Evolutionary conservation across 2,113 vertebrate genomes (phyloP).

Genomic region (Tor tambroides): DNA sequence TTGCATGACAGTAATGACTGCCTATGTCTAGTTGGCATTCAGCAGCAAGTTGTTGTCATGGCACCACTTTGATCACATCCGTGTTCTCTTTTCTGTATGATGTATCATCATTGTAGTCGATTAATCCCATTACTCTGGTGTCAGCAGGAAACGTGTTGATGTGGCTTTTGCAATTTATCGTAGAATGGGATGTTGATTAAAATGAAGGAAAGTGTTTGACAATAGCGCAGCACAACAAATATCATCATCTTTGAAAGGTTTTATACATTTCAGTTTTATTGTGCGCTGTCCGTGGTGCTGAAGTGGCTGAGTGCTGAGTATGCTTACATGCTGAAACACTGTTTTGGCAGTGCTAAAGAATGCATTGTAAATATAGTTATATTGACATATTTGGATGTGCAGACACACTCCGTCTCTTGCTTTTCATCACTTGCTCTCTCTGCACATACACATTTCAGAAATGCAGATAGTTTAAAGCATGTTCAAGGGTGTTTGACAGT

Average conservation of each 20-base stretch:
- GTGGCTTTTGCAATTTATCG: not conserved
- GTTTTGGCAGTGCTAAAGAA: not conserved
- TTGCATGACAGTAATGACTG: slow-evolving; percentile 19
- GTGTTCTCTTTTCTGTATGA: slow-evolving; percentile 32
- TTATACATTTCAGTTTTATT: not conserved
- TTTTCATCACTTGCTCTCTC: not conserved
- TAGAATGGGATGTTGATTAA: not conserved
- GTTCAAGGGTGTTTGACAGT: slow-evolving; percentile 22
- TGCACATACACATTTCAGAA: not conserved
- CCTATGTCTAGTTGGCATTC: slow-evolving; percentile 14
- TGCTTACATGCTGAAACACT: not conserved
- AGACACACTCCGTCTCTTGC: not conserved
- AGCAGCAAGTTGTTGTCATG: slow-evolving; percentile 33
- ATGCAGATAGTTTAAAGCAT: not conserved
- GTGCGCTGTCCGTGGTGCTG: slow-evolving; percentile 4
- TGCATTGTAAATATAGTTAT: not conserved
- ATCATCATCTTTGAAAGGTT: not conserved
- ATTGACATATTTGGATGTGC: not conserved
- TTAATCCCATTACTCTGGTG: slow-evolving; percentile 40
- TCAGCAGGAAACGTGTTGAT: slow-evolving; percentile 14
- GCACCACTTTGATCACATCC: slow-evolving; percentile 39
- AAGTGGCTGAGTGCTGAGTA: not conserved
- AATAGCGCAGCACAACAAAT: not conserved
- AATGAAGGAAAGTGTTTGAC: not conserved
- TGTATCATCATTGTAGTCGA: slow-evolving; percentile 27